phyloP scores from a whole-genome alignment of 2,113 vertebrate genomes.

The Pimephales promelas region DNA sequence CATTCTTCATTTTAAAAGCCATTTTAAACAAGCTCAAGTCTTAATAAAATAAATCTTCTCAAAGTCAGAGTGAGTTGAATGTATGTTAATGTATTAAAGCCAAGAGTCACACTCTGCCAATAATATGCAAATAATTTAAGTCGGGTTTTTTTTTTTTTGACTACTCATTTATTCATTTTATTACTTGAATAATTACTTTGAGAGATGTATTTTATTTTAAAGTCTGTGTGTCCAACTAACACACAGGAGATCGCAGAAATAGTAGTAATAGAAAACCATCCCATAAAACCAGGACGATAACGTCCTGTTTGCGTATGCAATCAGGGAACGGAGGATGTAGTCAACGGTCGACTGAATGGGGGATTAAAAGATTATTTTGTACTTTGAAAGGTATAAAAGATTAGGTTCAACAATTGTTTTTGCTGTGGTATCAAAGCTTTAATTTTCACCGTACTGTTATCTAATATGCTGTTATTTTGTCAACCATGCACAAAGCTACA shows the following conservation, averaged over 20 bases:
- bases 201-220: no score
- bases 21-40: slow-evolving; percentile 1
- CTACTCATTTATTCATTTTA: not conserved
- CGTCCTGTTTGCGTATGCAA: no score
- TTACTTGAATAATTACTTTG: not conserved
- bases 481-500: not conserved
- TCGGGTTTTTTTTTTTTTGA: not conserved
- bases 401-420: not conserved
- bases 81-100: slow-evolving; percentile 12
- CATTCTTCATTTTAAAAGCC: slow-evolving; percentile 11
- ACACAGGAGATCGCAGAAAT: no score
- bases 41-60: not conserved
- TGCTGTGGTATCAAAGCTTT: not conserved
- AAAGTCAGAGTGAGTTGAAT: not conserved
- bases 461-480: not conserved
- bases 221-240: no score
- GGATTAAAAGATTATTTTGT: no score
- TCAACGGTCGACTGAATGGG: no score
- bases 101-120: not conserved
- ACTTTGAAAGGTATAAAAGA: not conserved
- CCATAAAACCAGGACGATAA: no score
- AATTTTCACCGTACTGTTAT: not conserved
- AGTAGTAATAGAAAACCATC: no score
- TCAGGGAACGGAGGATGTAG: no score
- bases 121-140: not conserved